Base-by-base conservation (phyloP, 2,888 invertebrate genomes). In the Erpobdella octoculata region DNA sequence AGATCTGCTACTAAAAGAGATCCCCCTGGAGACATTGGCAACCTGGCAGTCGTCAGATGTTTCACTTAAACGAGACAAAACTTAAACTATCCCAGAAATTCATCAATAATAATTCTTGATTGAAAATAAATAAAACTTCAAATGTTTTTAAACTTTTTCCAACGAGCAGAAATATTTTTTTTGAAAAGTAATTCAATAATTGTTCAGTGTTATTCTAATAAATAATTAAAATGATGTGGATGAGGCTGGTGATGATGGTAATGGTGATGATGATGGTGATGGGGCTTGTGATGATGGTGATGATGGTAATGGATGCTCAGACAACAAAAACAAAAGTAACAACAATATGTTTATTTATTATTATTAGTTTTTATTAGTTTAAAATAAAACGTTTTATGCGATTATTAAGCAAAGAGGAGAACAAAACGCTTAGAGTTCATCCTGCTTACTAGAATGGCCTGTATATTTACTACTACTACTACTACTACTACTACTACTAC, bases 391-490 rank as follows among this genome's bases (percentile, higher is more conserved):
- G 18, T 25, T 21, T 58, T 31, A 53, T 64, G n/a, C 58, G 59
- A 64, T 58, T 68, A 68, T n/a, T n/a, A n/a, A n/a, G n/a, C n/a
- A n/a, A n/a, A n/a, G n/a, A n/a, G n/a, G n/a, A n/a, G n/a, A n/a
- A n/a, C n/a, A n/a, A n/a, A n/a, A n/a, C n/a, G n/a, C n/a, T n/a
- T n/a, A n/a, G n/a, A n/a, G n/a, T n/a, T n/a, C n/a, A n/a, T n/a
- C n/a, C n/a, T n/a, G n/a, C n/a, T 58, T 68, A 68, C 68, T 68
- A 68, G 59, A 62, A 68, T 33, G n/a, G 61, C 68, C 61, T 62
- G 59, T 68, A 68, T 58, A 62, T 62, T 58, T 61, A 68, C 68
- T 68, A 68, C 68, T 68, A 68, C 68, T 61, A 68, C 68, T 68
- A 68, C 68, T 68, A 64, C 68, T 68, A 68, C 68, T 68, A 68